These are phyloP conservation scores for Caloenas nicobarica DNA, from an alignment of 2,113 vertebrate species.

Conservation along the genomic window DNA sequence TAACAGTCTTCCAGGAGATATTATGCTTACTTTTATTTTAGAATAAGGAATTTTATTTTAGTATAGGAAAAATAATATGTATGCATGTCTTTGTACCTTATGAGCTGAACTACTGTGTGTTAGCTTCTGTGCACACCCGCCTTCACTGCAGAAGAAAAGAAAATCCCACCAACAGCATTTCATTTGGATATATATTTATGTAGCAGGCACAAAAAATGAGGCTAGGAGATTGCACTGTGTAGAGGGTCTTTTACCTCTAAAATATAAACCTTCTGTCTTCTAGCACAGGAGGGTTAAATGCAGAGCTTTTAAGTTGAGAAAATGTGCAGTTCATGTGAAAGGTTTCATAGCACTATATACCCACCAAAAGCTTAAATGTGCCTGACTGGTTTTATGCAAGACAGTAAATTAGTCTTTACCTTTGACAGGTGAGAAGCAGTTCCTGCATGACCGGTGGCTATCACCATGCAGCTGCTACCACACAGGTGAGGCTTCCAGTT, in stretches of 20 bases:
- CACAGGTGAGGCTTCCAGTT: constrained; percentile 73
- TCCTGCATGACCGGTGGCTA: constrained; percentile 71
- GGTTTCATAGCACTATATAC: constrained; percentile 48
- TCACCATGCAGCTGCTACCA: constrained; percentile 45
- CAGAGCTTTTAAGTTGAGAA: constrained; percentile 44
- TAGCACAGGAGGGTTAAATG: constrained; percentile 33
- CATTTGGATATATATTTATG: constrained; percentile 4
- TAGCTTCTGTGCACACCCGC: not conserved
- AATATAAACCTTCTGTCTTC: not conserved
- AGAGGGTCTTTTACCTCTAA: not conserved
- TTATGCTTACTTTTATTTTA: constrained; percentile 19
- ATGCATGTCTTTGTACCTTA: not conserved
- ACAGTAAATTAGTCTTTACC: constrained; percentile 72
- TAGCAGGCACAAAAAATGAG: not conserved
- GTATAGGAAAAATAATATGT: not conserved
- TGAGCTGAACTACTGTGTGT: not conserved
- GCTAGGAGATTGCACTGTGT: not conserved
- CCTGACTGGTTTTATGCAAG: constrained; percentile 69
- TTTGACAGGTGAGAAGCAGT: constrained; percentile 79
- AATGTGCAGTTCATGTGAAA: constrained; percentile 39
- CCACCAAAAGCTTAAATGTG: constrained; percentile 59
- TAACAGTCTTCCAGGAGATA: constrained; percentile 24
- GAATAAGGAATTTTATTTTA: not conserved
- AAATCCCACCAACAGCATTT: not conserved
- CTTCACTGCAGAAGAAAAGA: not conserved